These are phyloP conservation scores for Lagopus leucura DNA, from an alignment of 2,113 vertebrate species.

Conservation along the genomic window DNA sequence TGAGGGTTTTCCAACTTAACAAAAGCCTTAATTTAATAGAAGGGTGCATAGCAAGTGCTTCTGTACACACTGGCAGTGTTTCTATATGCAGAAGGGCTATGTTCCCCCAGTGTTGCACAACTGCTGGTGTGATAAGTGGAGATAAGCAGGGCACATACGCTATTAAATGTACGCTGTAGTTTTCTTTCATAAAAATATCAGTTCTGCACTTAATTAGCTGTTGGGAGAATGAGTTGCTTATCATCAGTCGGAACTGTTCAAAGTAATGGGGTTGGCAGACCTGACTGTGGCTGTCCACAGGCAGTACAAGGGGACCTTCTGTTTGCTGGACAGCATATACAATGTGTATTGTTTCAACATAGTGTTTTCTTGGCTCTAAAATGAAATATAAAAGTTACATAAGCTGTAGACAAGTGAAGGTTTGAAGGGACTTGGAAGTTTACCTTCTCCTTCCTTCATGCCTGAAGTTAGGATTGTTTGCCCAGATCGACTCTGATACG, in stretches of 20 bases:
- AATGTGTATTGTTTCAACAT: background rate
- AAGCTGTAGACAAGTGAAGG: background rate
- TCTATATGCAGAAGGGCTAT: background rate
- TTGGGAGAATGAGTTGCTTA: background rate
- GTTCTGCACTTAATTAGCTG: background rate
- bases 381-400: background rate
- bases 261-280: background rate
- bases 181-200: background rate
- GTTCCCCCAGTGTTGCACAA: background rate
- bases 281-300: background rate
- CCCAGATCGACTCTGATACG: background rate
- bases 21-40: background rate
- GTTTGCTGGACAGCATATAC: background rate
- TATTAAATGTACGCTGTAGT: background rate
- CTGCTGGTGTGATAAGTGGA: background rate
- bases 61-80: background rate
- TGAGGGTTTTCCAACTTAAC: background rate
- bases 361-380: background rate
- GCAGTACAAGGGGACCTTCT: background rate
- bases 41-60: background rate
- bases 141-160: background rate
- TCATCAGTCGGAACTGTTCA: background rate
- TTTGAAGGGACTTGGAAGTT: background rate
- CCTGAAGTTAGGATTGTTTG: background rate
- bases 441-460: background rate